Evolutionary conservation across 2,888 invertebrate genomes (phyloP), one percentile per base, ranked within the genome.

Genomic region (Platerodrilus igneus): DNA sequence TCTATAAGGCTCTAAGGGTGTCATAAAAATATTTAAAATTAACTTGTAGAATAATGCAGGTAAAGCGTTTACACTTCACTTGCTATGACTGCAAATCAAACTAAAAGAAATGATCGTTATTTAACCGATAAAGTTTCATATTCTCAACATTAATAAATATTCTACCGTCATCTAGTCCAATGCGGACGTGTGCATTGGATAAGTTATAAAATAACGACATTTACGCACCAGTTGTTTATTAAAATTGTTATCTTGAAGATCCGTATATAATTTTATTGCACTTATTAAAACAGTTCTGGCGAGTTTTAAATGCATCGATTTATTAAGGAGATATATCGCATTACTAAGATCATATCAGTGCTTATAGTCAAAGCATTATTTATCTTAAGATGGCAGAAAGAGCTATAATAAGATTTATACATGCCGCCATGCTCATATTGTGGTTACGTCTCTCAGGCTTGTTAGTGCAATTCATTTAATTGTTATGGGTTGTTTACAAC

Each of bases 321-420:
- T 41, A 45, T 41, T 41, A 41, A 35, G 15, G 23, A 30, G 41
- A 45, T 45, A 41, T 45, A 41, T 45, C 37, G 38, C 45, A 37
- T 41, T 45, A 45, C 41, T 45, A 45, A 41, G 41, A 41, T 37
- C 21, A 33, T 35, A 45, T 45, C 45, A 41, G 41, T 38, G 32
- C 38, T 45, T 45, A 45, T 36, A 28, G 31, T 6, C 14, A 28
- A 15, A 22, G 21, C 26, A 32, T 38, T n/a, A n/a, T 44, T 45
- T 41, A 41, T 45, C 37, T 45, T 45, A 37, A 32, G 34, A 18
- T 23, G 35, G 29, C 34, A 40, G 33, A 29, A 31, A 33, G 37
- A 42, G 29, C 37, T 29, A 29, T 25, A 20, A 37, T 34, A 37
- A 38, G 38, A 45, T 45, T 41, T 30, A 45, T 41, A 41, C 37